A percentile compares a stretch with the other conserved stretches of the same genome.
Evolutionary conservation across 2,113 vertebrate species (phyloP).

Genomic region (Vulpes ferrilata): DNA sequence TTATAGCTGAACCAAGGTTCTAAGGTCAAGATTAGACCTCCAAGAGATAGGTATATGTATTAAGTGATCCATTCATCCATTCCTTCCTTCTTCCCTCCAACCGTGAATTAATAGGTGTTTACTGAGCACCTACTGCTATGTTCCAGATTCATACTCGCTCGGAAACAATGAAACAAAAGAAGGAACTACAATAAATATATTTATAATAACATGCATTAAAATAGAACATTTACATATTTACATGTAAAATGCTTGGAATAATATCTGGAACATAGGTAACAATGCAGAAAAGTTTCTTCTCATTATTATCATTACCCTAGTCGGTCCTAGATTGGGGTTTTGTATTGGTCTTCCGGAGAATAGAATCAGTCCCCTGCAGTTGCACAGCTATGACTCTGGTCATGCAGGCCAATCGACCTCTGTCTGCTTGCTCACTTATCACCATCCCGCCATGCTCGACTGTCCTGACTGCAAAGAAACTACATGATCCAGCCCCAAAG

Average conservation of each 20-base stretch:
- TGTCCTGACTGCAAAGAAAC: background rate
- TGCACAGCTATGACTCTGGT: background rate
- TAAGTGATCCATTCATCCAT: background rate
- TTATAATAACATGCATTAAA: background rate
- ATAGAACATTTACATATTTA: background rate
- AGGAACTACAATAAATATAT: background rate
- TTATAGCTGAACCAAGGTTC: background rate
- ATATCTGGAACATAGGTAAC: background rate
- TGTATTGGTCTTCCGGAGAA: background rate
- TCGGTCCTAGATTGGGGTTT: background rate
- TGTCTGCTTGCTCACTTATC: background rate
- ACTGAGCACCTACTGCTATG: background rate
- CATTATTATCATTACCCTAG: background rate
- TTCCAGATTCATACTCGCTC: background rate
- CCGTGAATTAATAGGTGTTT: constrained; percentile 63
- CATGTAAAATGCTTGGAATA: background rate
- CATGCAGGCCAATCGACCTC: accelerated
- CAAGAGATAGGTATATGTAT: background rate
- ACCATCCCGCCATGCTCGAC: background rate
- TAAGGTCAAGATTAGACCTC: background rate
- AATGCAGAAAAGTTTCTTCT: background rate
- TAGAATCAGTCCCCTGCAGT: background rate
- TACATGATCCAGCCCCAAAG: background rate
- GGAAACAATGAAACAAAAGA: background rate
- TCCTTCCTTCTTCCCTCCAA: background rate